These are phyloP conservation scores for Ceyx margarethae DNA, from an alignment of 2,113 vertebrate genomes.

Conservation along the genomic window DNA sequence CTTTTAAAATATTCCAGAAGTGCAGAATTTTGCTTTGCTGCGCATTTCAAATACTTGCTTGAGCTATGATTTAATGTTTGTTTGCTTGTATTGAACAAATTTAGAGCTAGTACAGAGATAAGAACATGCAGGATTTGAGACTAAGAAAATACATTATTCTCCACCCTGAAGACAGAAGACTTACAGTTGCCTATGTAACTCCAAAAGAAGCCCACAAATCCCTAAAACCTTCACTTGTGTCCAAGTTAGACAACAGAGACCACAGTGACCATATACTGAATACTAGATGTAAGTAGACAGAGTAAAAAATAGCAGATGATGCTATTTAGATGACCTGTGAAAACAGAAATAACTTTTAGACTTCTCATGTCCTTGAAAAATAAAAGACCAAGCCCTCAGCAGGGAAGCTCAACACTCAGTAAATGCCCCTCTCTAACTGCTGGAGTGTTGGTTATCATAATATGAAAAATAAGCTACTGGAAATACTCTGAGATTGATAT, in stretches of 20 bases:
- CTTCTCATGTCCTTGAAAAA: not conserved
- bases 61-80: not conserved
- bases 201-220: not conserved
- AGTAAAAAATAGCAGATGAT: conserved; percentile 31
- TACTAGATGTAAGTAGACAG: not conserved
- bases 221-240: not conserved
- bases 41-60: not conserved
- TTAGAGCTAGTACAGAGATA: not conserved
- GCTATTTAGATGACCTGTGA: conserved; percentile 9
- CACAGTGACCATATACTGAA: not conserved
- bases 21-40: not conserved
- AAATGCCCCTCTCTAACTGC: not conserved
- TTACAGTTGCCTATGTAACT: not conserved
- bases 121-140: not conserved
- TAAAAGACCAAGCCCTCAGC: not conserved
- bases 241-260: not conserved
- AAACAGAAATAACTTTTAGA: conserved; percentile 5
- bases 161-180: not conserved
- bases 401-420: not conserved
- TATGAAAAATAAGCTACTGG: not conserved
- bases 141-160: not conserved
- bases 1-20: not conserved
- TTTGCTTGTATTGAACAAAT: not conserved
- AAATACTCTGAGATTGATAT: not conserved
- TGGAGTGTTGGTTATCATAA: not conserved